These are phyloP conservation scores for Apamea epomidion DNA, from an alignment of 2,888 invertebrate genomes.

Conservation along the genomic window DNA sequence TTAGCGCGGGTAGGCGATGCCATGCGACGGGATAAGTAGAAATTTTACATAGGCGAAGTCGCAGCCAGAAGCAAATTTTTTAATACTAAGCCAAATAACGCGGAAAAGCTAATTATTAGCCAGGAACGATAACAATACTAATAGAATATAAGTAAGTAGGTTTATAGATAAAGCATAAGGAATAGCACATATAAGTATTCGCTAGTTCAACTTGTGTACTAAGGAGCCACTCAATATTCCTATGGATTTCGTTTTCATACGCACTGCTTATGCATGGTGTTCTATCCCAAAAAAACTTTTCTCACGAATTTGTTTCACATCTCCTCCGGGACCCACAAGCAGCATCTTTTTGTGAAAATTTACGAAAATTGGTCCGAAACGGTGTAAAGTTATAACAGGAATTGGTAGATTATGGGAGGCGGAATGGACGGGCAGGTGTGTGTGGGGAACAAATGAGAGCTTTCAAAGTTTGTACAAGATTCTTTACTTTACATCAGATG, in stretches of 20 bases:
- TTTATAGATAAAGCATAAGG: neutral
- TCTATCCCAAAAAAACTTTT: constrained; percentile 57
- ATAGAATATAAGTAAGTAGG: neutral
- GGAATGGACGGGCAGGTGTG: constrained; percentile 35
- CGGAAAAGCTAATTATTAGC: neutral
- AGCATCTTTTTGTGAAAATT: constrained; percentile 56
- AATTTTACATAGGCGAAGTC: neutral
- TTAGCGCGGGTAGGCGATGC: neutral
- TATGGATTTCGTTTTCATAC: constrained; percentile 47
- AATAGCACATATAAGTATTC: neutral
- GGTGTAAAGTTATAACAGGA: constrained; percentile 43
- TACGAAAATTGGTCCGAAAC: constrained; percentile 54
- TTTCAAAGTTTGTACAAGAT: constrained; percentile 30
- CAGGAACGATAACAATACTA: neutral
- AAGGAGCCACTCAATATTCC: constrained; percentile 39
- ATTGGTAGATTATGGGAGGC: constrained; percentile 31
- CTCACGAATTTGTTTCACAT: constrained; percentile 50
- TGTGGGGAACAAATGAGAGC: constrained; percentile 15
- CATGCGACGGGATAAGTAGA: neutral
- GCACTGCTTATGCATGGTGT: constrained; percentile 42
- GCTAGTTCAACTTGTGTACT: constrained; percentile 18
- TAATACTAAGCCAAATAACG: neutral
- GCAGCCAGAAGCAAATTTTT: neutral
- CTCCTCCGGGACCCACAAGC: constrained; percentile 51
- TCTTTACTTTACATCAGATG: constrained; percentile 11